Evolutionary conservation across 2,888 invertebrate species (phyloP), one percentile per base, ranked within the genome.

Genomic region (Xanthorhoe designata): DNA sequence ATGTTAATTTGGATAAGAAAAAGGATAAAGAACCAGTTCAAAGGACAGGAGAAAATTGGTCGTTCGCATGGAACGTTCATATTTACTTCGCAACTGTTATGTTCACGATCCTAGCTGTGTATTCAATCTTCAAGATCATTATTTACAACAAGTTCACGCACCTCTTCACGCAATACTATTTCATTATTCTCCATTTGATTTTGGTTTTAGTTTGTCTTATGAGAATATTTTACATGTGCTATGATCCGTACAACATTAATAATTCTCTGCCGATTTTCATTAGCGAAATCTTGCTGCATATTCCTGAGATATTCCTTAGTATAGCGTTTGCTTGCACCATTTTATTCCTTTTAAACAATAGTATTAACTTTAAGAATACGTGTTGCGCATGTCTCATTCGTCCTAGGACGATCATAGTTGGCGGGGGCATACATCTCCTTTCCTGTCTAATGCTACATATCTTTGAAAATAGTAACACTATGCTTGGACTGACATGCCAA

Each of bases 241-340:
- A 98, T 83, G 98, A 98, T 89, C 97, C 98, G 0, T 98, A 98
- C 84, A 98, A 98, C 82, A 95, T 97, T n/a, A 96, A 96, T 69
- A 95, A 95, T 68, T 97, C 96, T 0, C 95, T 98, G 82, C 97
- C 97, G 66, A 90, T 95, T 54, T 96, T 96, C 68, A 91, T 98
- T 38, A 97, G 98, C 60, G 96, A 97, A 81, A 95, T 98, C 57
- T 89, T 98, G 47, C 95, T 98, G 70, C 97, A 97, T 82, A 95
- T 98, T 64, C 98, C 97, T 0, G 96, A 97, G 70, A 98, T 98
- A 70, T 96, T 98, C 78, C 88, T 98, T 42, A 97, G 98, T 18
- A 96, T 98, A n/a, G 96, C 98, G 0, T 98, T 98, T 86, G 96
- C 98, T 52, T 96, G 98, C 60, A 94, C 98, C 29, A 97, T 98